phyloP scores from a whole-genome alignment of 2,113 vertebrate genomes.

The Podocnemis expansa region DNA sequence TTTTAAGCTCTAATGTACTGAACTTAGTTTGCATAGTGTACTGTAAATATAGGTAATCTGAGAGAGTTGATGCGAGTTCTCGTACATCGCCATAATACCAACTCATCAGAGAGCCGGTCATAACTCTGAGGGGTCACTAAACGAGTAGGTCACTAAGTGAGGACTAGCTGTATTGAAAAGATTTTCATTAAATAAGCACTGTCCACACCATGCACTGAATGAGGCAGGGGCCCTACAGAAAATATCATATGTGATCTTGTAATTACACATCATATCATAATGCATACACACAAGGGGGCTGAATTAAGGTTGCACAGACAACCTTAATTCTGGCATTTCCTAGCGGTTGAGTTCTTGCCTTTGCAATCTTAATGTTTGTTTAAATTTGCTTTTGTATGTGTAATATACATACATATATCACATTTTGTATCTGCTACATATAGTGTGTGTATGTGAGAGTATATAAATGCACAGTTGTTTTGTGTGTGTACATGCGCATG shows the following conservation, averaged over 20 bases:
- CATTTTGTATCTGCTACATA: not conserved
- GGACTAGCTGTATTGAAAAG: no score
- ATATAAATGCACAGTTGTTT: not conserved
- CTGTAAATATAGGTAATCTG: no score
- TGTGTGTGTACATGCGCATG: conserved; percentile 20
- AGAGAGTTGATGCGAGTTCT: no score
- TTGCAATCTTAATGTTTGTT: not conserved
- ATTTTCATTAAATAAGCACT: not conserved
- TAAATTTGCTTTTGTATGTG: not conserved
- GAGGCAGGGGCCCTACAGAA: not conserved
- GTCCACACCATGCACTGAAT: not conserved
- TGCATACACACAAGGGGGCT: not conserved
- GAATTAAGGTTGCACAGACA: not conserved
- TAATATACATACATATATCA: not conserved
- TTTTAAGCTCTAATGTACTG: no score
- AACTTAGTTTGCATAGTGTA: no score
- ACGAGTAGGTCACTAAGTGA: no score
- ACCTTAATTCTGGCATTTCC: not conserved
- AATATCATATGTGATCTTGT: not conserved
- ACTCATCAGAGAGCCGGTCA: no score
- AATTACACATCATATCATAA: not conserved
- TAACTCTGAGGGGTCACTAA: no score
- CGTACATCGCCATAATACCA: no score
- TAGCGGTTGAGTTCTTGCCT: not conserved
- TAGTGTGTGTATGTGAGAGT: not conserved